Conservation (phyloP, 2,888 invertebrate species). For the Panorpa germanica region DNA sequence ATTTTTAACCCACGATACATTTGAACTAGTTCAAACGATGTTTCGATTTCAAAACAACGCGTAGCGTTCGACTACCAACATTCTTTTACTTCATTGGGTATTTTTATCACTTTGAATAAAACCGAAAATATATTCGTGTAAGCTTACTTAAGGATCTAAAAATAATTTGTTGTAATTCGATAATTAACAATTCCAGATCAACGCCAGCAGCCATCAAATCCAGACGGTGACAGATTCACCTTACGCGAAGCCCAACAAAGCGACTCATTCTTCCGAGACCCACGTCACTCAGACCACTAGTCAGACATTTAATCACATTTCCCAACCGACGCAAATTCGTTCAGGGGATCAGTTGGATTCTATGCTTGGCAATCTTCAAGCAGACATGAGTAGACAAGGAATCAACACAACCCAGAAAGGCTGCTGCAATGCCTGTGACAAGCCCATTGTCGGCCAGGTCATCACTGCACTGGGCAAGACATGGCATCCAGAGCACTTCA, state of each 20-base stretch:
- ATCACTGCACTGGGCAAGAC: conserved; percentile 95
- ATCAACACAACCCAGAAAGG: conserved; percentile 98
- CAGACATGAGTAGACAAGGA: conserved; percentile 97
- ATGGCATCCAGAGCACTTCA: conserved; percentile 99
- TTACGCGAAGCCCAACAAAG: conserved; percentile 49
- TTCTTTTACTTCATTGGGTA: too few species aligned
- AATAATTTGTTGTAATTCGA: too few species aligned
- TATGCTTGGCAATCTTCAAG: conserved; percentile 45
- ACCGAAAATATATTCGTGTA: too few species aligned
- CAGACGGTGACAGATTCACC: conserved; percentile 45
- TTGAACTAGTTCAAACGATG: too few species aligned
- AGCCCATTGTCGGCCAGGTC: conserved; percentile 95
- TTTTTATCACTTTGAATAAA: too few species aligned
- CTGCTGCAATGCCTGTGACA: conserved; percentile 96
- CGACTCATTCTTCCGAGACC: conserved; percentile 19
- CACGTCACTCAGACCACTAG: conserved; percentile 20
- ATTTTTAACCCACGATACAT: too few species aligned
- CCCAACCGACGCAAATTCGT: conserved; percentile 6
- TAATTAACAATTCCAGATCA: conserved; percentile 36
- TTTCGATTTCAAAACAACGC: too few species aligned
- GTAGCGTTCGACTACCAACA: too few species aligned
- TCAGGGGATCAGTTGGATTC: conserved; percentile 31
- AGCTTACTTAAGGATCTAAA: too few species aligned
- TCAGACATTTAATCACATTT: too few species aligned
- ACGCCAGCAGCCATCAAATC: conserved; percentile 37